These are phyloP conservation scores for Candidula unifasciata DNA, from an alignment of 2,888 invertebrate genomes.

Conservation along the genomic window DNA sequence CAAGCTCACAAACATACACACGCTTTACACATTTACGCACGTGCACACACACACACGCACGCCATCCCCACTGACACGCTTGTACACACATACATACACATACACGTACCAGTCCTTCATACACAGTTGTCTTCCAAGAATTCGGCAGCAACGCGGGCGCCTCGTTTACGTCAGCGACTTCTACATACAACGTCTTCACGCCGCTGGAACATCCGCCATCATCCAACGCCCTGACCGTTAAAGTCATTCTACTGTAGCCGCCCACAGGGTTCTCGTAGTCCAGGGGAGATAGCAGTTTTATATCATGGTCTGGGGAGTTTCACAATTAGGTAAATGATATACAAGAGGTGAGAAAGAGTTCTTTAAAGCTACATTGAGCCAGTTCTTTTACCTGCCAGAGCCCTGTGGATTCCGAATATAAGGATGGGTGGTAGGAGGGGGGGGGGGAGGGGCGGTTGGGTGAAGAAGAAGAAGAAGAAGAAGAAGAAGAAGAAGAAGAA, in stretches of 20 bases:
- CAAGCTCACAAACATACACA: no score
- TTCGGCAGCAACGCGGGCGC: constrained; percentile 20
- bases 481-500: background rate
- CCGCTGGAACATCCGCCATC: constrained; percentile 33
- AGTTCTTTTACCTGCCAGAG: background rate
- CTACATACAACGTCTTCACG: constrained; percentile 27
- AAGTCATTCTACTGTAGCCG: background rate
- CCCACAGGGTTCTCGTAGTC: constrained; percentile 45
- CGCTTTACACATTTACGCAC: no score
- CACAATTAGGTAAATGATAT: background rate
- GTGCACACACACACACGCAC: no score
- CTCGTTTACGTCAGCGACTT: constrained; percentile 52
- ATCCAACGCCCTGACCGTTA: constrained; percentile 41
- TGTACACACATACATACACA: background rate
- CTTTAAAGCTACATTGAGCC: no score
- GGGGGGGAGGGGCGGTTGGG: no score
- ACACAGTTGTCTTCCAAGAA: background rate
- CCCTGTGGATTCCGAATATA: background rate
- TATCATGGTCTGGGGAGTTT: background rate
- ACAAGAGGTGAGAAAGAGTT: no score
- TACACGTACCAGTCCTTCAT: constrained; percentile 47
- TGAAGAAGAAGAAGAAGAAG: no score
- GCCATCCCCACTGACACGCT: no score
- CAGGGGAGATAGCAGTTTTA: background rate
- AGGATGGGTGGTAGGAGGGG: no score